A percentile compares a stretch with the other conserved stretches of the same genome.
These are phyloP conservation scores for Epizoanthus illoricatus DNA, from an alignment of 92 coral and sea anemone genomes.

Conservation along the genomic window DNA sequence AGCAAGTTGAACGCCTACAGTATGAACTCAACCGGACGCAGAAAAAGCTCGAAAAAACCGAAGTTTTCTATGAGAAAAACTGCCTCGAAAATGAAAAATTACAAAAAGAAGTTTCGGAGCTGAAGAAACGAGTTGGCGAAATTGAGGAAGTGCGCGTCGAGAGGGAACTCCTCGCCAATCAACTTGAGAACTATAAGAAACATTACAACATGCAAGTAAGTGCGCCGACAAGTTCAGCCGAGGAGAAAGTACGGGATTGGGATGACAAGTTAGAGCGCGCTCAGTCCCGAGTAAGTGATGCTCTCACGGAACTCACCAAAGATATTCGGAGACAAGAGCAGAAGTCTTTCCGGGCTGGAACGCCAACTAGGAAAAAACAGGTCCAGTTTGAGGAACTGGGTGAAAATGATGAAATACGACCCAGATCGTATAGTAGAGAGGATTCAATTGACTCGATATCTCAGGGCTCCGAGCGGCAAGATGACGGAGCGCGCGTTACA, in stretches of 20 bases:
- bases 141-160: slow-evolving; percentile 55
- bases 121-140: slow-evolving; percentile 51
- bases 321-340: slow-evolving; percentile 78
- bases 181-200: slow-evolving; percentile 51
- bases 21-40: slow-evolving; percentile 52
- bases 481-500: neutral
- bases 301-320: slow-evolving; percentile 68
- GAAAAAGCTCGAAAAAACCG: slow-evolving; percentile 70
- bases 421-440: neutral
- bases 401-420: slow-evolving; percentile 21
- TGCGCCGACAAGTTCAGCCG: slow-evolving; percentile 42
- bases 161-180: slow-evolving; percentile 33
- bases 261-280: slow-evolving; percentile 74
- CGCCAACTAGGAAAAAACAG: slow-evolving; percentile 28
- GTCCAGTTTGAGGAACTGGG: slow-evolving; percentile 37
- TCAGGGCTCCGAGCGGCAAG: slow-evolving; percentile 4
- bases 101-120: slow-evolving; percentile 59
- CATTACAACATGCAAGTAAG: slow-evolving; percentile 40
- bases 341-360: slow-evolving; percentile 43
- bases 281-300: slow-evolving; percentile 68
- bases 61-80: slow-evolving; percentile 53
- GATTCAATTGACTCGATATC: slow-evolving; percentile 24
- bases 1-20: slow-evolving; percentile 69
- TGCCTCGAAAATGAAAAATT: slow-evolving; percentile 72
- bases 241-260: slow-evolving; percentile 57